Evolutionary conservation across 1,140 invertebrate genomes (phyloP).

Genomic region (Pogonognathellus flavescens): DNA sequence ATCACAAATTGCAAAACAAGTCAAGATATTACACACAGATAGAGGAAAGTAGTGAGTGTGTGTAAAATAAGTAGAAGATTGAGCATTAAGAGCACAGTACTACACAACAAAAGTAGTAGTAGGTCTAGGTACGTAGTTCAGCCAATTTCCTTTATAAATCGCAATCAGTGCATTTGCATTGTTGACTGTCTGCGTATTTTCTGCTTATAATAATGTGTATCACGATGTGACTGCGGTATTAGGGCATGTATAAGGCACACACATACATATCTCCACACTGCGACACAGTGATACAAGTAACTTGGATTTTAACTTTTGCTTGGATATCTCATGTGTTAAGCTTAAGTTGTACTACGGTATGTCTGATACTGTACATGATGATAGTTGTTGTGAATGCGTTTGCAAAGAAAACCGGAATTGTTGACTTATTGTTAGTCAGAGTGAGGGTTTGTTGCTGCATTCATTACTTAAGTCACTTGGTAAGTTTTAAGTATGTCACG

Average conservation of each 20-base stretch:
- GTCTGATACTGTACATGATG: neutral
- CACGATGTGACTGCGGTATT: too few relatives aligned
- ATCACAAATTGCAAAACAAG: neutral
- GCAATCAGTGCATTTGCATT: neutral
- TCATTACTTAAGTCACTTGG: conserved; percentile 17
- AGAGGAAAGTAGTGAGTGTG: neutral
- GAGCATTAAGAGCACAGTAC: too few relatives aligned
- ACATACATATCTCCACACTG: too few relatives aligned
- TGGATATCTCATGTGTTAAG: too few relatives aligned
- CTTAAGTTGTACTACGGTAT: neutral
- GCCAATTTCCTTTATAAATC: neutral
- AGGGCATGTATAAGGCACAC: too few relatives aligned
- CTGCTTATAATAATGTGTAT: too few relatives aligned
- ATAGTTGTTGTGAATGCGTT: neutral
- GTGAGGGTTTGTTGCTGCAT: neutral
- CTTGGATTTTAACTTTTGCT: too few relatives aligned
- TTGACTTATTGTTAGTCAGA: neutral
- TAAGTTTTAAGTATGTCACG: conserved; percentile 44
- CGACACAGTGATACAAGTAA: too few relatives aligned
- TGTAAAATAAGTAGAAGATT: neutral
- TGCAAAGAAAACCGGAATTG: conserved; percentile 36
- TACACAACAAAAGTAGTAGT: too few relatives aligned
- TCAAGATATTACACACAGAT: neutral
- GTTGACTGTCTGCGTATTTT: conserved; percentile 12
- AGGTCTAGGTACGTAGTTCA: neutral